phyloP scores from a whole-genome alignment of 2,113 vertebrate species.

The Garra rufa region DNA sequence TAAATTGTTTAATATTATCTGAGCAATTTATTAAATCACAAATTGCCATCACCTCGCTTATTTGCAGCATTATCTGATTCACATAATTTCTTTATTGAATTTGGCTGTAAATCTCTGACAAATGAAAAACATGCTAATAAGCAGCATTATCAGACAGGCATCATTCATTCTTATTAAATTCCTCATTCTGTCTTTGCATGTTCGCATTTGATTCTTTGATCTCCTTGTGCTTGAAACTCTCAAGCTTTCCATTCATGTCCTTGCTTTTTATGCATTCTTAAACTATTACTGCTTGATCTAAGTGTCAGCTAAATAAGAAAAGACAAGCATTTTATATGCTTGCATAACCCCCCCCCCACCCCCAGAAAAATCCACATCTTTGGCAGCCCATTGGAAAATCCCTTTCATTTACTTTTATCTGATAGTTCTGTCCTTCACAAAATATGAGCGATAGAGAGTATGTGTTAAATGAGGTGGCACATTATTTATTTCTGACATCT shows the following conservation, averaged over 20 bases:
- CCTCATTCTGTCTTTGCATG: not conserved
- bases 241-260: not conserved
- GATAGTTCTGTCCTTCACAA: not conserved
- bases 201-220: not conserved
- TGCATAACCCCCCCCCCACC: no score
- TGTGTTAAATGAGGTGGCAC: slow-evolving; percentile 44
- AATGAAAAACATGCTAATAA: not conserved
- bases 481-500: slow-evolving; percentile 50
- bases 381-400: not conserved
- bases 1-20: not conserved
- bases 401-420: slow-evolving; percentile 44
- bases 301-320: slow-evolving; percentile 34
- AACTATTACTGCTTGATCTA: slow-evolving; percentile 37
- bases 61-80: not conserved
- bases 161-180: not conserved
- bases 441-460: not conserved
- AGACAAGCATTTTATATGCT: slow-evolving; percentile 44
- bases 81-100: not conserved
- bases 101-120: not conserved
- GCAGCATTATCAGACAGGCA: not conserved
- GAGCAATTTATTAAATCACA: not conserved
- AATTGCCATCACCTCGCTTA: not conserved
- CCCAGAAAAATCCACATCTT: not conserved
- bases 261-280: slow-evolving; percentile 1
- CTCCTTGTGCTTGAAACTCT: not conserved